These are phyloP conservation scores for Lytechinus variegatus DNA, from an alignment of 35 echinoderm and acorn worm species.

Conservation along the genomic window DNA sequence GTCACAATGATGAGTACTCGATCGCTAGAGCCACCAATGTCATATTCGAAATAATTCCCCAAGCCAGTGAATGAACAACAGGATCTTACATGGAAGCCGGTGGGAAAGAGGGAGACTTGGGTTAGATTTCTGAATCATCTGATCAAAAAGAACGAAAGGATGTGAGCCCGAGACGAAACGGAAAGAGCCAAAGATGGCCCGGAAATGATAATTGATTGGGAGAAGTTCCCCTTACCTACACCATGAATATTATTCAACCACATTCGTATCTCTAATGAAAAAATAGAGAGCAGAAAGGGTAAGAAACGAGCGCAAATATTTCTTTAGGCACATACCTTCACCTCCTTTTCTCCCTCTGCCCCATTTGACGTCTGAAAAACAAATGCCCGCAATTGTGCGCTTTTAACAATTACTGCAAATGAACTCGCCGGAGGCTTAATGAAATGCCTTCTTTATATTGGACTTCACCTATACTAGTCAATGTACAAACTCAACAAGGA, in stretches of 20 bases:
- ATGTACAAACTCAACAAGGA: neutral
- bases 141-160: neutral
- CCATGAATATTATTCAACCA: neutral
- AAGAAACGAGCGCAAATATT: neutral
- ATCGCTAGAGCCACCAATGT: too few species aligned
- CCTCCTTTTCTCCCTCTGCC: neutral
- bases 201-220: constrained; percentile 18
- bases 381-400: neutral
- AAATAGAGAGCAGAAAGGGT: neutral
- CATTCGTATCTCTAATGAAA: neutral
- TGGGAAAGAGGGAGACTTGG: neutral
- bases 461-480: neutral
- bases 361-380: neutral
- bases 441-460: neutral
- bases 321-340: neutral
- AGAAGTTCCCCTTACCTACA: neutral
- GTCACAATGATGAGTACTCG: too few species aligned
- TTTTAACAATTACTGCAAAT: constrained; percentile 20
- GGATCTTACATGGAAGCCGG: neutral
- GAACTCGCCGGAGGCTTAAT: neutral
- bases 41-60: too few species aligned
- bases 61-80: too few species aligned
- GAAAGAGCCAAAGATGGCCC: neutral
- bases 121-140: neutral
- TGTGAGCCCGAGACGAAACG: neutral